Base-by-base conservation (phyloP, 1,140 invertebrate species). In the Andricus grossulariae region DNA sequence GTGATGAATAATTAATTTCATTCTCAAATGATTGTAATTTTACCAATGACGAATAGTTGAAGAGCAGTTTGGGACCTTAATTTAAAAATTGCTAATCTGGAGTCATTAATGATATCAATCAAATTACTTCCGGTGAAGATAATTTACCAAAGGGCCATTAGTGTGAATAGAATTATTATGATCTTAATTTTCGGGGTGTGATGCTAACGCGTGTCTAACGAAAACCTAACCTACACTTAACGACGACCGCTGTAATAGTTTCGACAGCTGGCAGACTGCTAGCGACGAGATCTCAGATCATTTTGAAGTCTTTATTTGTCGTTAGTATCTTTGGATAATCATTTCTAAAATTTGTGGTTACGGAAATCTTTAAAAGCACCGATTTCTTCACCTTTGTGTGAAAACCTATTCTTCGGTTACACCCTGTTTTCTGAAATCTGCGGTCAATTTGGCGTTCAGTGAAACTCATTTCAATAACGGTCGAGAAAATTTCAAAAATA, bases 231-330 rank as follows among this genome's bases (percentile, higher is more conserved):
- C 60, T 66, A 32, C 32, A 66, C 60, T 66, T 66, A 66, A 66
- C 60, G 25, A 39, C 15, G 60, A 66, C 15, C 60, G 13, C 60
- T 66, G 15, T 66, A 66, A 66, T 66, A 66, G 60, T 66, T 66
- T 32, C 60, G 25, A 32, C 60, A 66, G 60, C 60, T 66, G 60
- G 60, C 60, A 66, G 60, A 39, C 60, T 32, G 60, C 60, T 66
- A 45, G 39, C 39, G 39, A 66, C 60, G 19, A 66, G 25, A 66
- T 66, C 60, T 16, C 39, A 39, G 60, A 45, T 45, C 39, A 45
- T 45, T 66, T 25, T 66, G 60, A 66, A 66, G 60, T 66, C 60
- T 66, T 66, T 45, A 66, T 66, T 66, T 66, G 60, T 66, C 60
- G 32, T 66, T 66, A 66, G 13, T 66, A 32, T 66, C 60, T 66